phyloP scores from a whole-genome alignment of 2,113 vertebrate species.

The Centropristis striata region DNA sequence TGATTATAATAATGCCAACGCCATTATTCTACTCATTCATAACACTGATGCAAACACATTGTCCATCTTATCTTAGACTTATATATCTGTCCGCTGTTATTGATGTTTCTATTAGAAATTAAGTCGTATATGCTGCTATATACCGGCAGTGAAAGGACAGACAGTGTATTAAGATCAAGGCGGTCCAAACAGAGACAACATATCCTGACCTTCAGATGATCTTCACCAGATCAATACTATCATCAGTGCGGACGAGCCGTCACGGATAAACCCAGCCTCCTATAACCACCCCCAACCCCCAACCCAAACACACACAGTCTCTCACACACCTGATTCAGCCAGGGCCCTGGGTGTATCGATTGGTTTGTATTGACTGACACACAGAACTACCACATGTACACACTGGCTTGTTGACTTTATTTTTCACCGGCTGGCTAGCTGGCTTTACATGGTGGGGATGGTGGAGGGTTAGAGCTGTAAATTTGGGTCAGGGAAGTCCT shows the following conservation, averaged over 20 bases:
- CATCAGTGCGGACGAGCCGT: conserved; percentile 75
- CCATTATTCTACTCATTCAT: background rate
- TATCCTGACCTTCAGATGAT: conserved; percentile 81
- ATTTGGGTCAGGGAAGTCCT: conserved; percentile 27
- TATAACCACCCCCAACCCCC: conserved; percentile 35
- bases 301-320: conserved; percentile 13
- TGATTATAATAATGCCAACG: conserved; percentile 29
- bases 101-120: conserved; percentile 26
- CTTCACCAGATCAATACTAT: conserved; percentile 83
- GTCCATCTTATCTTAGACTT: background rate
- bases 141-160: conserved; percentile 44
- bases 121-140: conserved; percentile 10
- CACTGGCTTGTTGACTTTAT: conserved; percentile 67
- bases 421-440: conserved; percentile 56
- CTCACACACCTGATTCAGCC: conserved; percentile 44
- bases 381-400: conserved; percentile 54
- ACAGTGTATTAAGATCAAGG: conserved; percentile 61
- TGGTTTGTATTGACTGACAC: conserved; percentile 71
- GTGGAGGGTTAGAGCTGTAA: background rate
- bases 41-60: background rate
- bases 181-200: conserved; percentile 69
- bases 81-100: conserved; percentile 5
- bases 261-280: conserved; percentile 76
- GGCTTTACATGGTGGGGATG: conserved; percentile 7
- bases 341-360: conserved; percentile 66